Evolutionary conservation across 2,797 vertebrate genomes (phyloP).

Genomic region (Anableps anableps): DNA sequence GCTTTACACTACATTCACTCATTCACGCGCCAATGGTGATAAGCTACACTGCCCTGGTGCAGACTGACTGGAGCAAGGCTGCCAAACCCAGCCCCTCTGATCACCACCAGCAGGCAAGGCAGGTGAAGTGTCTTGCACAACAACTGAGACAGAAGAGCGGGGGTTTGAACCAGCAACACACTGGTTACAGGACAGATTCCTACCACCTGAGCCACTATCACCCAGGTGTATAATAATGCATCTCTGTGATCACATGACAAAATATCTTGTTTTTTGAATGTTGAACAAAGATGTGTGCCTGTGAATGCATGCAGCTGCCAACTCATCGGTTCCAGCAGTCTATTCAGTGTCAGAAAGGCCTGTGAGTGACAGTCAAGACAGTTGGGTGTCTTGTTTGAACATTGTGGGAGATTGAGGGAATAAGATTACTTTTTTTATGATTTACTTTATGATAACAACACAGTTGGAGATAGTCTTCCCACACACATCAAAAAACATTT

Average conservation of each 20-base stretch:
- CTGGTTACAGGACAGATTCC: background rate
- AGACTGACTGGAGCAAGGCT: too few species aligned
- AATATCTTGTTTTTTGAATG: background rate
- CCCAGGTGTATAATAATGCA: background rate
- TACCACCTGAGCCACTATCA: background rate
- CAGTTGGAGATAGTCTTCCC: conserved; percentile 1
- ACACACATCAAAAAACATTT: background rate
- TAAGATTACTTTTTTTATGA: conserved; percentile 24
- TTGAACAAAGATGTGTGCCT: background rate
- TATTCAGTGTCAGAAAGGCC: conserved; percentile 10
- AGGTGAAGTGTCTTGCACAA: background rate
- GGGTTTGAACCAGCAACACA: background rate
- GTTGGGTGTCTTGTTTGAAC: conserved; percentile 27
- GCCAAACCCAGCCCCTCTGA: too few species aligned
- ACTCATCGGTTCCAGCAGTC: conserved; percentile 4
- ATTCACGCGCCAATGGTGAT: too few species aligned
- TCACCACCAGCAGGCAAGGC: background rate
- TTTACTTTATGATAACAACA: conserved; percentile 4
- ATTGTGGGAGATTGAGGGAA: conserved; percentile 20
- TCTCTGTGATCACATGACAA: background rate
- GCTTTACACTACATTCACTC: too few species aligned
- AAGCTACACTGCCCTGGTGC: too few species aligned
- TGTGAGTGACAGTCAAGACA: conserved; percentile 27
- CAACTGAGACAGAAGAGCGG: background rate
- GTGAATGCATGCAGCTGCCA: background rate